Conservation (phyloP, 2,888 invertebrate species). For the Dendrolimus houi region DNA sequence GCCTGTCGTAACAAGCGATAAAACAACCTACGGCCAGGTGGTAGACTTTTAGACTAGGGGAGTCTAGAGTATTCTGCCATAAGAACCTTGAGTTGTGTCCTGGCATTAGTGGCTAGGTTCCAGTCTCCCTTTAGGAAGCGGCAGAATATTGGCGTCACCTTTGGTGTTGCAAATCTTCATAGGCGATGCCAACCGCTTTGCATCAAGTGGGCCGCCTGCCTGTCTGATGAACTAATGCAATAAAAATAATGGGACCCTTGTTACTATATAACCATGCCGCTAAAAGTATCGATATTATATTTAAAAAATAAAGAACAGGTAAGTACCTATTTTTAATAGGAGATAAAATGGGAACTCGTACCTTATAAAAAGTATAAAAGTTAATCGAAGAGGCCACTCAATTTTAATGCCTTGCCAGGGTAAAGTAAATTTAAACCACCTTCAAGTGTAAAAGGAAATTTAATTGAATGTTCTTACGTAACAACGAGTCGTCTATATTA, state of each 20-base stretch:
- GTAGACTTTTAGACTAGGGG: not conserved
- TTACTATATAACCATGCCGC: no score
- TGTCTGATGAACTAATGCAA: not conserved
- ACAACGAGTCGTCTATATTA: no score
- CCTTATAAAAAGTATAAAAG: no score
- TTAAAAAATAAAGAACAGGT: no score
- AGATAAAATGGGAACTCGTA: no score
- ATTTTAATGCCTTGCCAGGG: not conserved
- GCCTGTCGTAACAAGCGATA: not conserved
- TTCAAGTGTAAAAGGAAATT: not conserved
- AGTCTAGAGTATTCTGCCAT: not conserved
- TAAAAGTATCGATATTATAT: no score
- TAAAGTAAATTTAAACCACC: not conserved
- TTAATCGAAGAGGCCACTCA: conserved; percentile 3
- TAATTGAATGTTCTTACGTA: no score
- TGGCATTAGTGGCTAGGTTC: not conserved
- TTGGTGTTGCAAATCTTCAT: not conserved
- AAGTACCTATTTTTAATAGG: no score
- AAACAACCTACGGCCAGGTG: not conserved
- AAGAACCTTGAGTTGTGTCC: not conserved
- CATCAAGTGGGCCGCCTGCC: no score
- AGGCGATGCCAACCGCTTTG: no score
- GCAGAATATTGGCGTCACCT: not conserved
- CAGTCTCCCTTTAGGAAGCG: not conserved
- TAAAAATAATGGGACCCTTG: not conserved